Evolutionary conservation across 2,797 vertebrate species (phyloP).

Genomic region (Mallotus villosus): DNA sequence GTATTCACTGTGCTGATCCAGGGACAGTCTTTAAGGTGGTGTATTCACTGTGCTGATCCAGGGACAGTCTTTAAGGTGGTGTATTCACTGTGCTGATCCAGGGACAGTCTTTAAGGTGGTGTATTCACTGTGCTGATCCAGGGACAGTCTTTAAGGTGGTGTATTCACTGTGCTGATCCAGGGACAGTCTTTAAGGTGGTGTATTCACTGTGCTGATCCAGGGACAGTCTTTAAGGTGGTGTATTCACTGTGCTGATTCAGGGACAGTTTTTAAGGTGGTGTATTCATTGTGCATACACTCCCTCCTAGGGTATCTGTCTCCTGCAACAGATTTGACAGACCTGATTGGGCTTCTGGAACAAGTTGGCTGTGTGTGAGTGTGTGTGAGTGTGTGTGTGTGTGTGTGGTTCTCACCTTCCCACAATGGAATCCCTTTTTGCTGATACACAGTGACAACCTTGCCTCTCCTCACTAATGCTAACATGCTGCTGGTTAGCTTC

Average conservation of each 20-base stretch:
- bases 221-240: background rate
- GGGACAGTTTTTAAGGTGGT: too few species aligned
- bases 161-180: too few species aligned
- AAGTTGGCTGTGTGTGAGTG: constrained; percentile 24
- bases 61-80: too few species aligned
- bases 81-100: background rate
- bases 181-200: background rate
- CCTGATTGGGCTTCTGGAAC: constrained; percentile 51
- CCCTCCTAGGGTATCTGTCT: background rate
- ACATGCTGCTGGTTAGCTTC: constrained; percentile 59
- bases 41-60: too few species aligned
- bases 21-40: background rate
- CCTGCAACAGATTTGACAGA: constrained; percentile 29
- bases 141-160: background rate
- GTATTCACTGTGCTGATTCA: too few species aligned
- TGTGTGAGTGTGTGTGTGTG: constrained; percentile 6
- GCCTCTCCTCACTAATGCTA: constrained; percentile 55
- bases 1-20: too few species aligned
- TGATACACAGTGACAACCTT: constrained; percentile 55
- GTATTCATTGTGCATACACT: background rate
- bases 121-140: background rate
- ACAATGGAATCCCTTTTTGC: constrained; percentile 27
- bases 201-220: too few species aligned
- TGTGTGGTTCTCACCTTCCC: constrained; percentile 16
- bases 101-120: too few species aligned